Conservation (phyloP, 2,888 invertebrate species). For the Schizotus pectinicornis region DNA sequence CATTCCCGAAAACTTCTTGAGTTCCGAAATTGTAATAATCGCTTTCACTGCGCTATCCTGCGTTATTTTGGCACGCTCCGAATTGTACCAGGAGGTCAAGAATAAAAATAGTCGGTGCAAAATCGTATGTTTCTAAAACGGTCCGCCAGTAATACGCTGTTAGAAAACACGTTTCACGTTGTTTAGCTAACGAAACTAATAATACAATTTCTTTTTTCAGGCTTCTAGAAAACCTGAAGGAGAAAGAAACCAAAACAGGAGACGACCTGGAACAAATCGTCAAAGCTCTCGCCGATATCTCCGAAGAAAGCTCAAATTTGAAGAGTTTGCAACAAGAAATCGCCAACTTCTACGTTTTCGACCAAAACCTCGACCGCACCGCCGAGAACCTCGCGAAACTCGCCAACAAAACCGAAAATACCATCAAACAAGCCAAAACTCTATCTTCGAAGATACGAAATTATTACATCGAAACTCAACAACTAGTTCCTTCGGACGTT, state of each 20-base stretch:
- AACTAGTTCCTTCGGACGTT: constrained; percentile 75
- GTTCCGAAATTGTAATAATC: neutral
- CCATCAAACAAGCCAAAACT: constrained; percentile 64
- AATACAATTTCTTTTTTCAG: constrained; percentile 58
- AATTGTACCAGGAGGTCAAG: constrained; percentile 40
- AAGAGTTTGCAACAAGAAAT: constrained; percentile 71
- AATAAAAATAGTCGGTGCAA: constrained; percentile 43
- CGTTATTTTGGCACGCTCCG: constrained; percentile 43
- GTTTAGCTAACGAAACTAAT: constrained; percentile 10
- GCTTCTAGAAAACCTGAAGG: constrained; percentile 80
- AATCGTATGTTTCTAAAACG: constrained; percentile 13
- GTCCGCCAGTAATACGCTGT: constrained; percentile 10
- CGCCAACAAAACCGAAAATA: constrained; percentile 64
- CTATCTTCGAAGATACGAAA: constrained; percentile 67
- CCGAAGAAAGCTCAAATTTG: constrained; percentile 71
- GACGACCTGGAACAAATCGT: constrained; percentile 80
- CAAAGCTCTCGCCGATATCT: constrained; percentile 72
- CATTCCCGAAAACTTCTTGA: neutral
- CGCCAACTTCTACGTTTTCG: constrained; percentile 77
- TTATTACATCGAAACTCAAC: constrained; percentile 68
- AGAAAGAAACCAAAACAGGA: constrained; percentile 76
- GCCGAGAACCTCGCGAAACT: constrained; percentile 67
- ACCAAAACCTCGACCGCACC: constrained; percentile 70
- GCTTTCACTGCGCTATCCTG: neutral
- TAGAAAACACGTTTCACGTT: constrained; percentile 37